Conservation (phyloP, 2,888 invertebrate species). For the Ennomos erosarius region DNA sequence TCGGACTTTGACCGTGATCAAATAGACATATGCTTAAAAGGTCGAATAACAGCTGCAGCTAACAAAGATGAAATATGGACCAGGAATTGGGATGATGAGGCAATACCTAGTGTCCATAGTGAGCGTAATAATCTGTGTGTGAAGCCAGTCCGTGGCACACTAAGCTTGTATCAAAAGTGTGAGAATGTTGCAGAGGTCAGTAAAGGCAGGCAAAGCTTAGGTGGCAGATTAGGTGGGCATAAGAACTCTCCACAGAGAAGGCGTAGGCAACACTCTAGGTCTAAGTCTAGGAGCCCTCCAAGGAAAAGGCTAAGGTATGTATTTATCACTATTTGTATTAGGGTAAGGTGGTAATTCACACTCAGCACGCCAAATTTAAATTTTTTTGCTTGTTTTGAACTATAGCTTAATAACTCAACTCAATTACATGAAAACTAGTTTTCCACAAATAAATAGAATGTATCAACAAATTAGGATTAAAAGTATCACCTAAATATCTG, state of each 20-base stretch:
- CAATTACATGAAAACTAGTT: too few relatives aligned
- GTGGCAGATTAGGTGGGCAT: conserved; percentile 56
- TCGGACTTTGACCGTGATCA: conserved; percentile 96
- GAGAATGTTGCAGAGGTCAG: conserved; percentile 59
- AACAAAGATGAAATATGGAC: conserved; percentile 94
- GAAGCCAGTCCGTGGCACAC: conserved; percentile 85
- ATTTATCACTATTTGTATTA: too few relatives aligned
- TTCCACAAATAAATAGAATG: too few relatives aligned
- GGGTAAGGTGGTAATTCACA: too few relatives aligned
- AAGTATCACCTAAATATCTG: too few relatives aligned
- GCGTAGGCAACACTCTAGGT: conserved; percentile 66
- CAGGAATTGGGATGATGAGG: conserved; percentile 97
- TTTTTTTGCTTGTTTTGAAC: too few relatives aligned
- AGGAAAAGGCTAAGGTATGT: conserved; percentile 79
- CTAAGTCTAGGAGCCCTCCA: conserved; percentile 78
- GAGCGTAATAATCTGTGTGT: conserved; percentile 89
- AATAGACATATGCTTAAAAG: conserved; percentile 97
- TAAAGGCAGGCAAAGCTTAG: conserved; percentile 51
- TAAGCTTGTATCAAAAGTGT: conserved; percentile 86
- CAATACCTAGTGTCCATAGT: conserved; percentile 94
- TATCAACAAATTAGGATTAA: too few relatives aligned
- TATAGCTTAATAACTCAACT: too few relatives aligned
- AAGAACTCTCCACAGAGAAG: conserved; percentile 70
- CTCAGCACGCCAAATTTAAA: too few relatives aligned
- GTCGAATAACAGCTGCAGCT: conserved; percentile 96